Conservation (phyloP, 1,140 invertebrate genomes). For the Amphibalanus amphitrite region DNA sequence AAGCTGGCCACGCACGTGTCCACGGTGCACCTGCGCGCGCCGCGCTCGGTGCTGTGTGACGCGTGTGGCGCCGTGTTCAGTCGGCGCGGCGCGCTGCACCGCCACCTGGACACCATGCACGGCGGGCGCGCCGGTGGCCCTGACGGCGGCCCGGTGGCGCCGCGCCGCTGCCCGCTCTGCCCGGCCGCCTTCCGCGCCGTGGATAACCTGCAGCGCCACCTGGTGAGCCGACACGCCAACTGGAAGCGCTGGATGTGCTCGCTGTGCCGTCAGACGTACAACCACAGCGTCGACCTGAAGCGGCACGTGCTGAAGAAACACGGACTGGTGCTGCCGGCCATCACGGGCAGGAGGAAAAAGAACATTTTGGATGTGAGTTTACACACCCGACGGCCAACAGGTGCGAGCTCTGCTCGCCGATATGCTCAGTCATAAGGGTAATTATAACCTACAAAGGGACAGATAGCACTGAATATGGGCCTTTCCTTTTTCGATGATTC, state of each 20-base stretch:
- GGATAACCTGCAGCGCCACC: neutral
- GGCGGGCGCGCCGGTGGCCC: too few species aligned
- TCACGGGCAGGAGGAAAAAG: neutral
- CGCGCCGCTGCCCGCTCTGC: slow-evolving; percentile 21
- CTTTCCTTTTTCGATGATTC: too few species aligned
- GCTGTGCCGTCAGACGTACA: neutral
- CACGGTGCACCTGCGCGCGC: neutral
- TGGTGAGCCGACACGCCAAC: neutral
- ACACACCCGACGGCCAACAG: too few species aligned
- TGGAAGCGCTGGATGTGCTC: neutral
- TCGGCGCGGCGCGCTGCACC: neutral
- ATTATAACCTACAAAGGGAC: too few species aligned
- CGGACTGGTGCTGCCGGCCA: neutral
- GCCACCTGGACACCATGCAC: neutral
- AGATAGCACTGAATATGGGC: too few species aligned
- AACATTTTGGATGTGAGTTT: neutral
- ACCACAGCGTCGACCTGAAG: neutral
- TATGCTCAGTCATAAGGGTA: too few species aligned
- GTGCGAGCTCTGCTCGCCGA: too few species aligned
- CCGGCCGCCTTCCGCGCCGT: neutral
- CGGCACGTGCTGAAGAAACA: neutral
- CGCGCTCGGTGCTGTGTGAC: neutral
- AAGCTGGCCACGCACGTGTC: neutral
- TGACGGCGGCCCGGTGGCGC: slow-evolving; percentile 1
- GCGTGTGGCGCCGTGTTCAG: neutral